Conservation (phyloP, 2,797 vertebrate species). For the Anolis apletophallus region DNA sequence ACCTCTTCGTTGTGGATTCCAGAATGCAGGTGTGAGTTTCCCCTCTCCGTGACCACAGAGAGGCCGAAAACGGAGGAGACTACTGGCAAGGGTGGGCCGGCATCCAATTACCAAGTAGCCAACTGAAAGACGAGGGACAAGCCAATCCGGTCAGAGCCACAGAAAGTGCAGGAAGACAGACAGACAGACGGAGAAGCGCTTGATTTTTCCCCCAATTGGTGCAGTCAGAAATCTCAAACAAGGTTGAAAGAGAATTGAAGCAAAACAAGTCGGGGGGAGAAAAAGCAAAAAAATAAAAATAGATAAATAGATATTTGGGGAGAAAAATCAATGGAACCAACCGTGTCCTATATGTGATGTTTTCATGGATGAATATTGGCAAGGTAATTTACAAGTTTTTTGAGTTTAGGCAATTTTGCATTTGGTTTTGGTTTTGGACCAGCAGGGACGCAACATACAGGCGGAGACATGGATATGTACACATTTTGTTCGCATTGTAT, state of each 20-base stretch:
- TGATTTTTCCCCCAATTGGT: conserved; percentile 16
- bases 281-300: conserved; percentile 66
- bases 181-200: conserved; percentile 52
- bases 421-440: conserved; percentile 64
- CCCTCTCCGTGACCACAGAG: conserved; percentile 35
- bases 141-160: conserved; percentile 62
- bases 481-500: conserved; percentile 77
- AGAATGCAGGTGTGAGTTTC: conserved; percentile 56
- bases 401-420: conserved; percentile 36
- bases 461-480: conserved; percentile 75
- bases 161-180: conserved; percentile 37
- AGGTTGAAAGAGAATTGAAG: conserved; percentile 44
- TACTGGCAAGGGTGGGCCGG: conserved; percentile 55
- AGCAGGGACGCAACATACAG: conserved; percentile 82
- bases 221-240: conserved; percentile 63
- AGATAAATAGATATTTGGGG: conserved; percentile 46
- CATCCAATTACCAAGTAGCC: conserved; percentile 65
- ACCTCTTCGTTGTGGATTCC: not conserved
- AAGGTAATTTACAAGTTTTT: conserved; percentile 75
- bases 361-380: conserved; percentile 82
- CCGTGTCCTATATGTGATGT: conserved; percentile 85
- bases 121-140: conserved; percentile 51
- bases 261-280: conserved; percentile 42
- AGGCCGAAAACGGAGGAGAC: conserved; percentile 25
- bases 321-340: conserved; percentile 81